A percentile compares a stretch with the other conserved stretches of the same genome.
Conservation (phyloP, 1,140 invertebrate genomes). For the Charaxes varanes region DNA sequence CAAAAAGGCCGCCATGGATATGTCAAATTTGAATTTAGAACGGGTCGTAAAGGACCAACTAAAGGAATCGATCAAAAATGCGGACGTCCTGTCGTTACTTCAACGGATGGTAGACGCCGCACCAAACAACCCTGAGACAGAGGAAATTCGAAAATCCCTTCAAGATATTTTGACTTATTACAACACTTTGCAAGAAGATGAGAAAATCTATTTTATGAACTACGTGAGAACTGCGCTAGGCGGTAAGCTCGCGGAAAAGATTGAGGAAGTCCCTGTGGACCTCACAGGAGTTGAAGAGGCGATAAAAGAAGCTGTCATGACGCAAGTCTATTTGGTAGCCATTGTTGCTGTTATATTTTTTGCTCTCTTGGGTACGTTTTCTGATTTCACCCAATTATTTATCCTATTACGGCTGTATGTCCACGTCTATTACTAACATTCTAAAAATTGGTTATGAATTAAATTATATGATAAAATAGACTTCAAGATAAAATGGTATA, state of each 20-base stretch:
- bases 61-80: conserved; percentile 37
- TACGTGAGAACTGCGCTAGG: conserved; percentile 41
- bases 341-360: conserved; percentile 36
- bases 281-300: conserved; percentile 39
- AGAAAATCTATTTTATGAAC: conserved; percentile 45
- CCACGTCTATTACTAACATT: no score
- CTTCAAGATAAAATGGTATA: no score
- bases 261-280: conserved; percentile 37
- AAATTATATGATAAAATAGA: no score
- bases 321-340: conserved; percentile 32
- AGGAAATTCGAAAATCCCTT: conserved; percentile 43
- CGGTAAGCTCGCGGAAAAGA: conserved; percentile 32
- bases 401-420: no score
- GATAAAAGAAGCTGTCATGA: conserved; percentile 33
- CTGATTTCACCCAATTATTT: no score
- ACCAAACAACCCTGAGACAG: conserved; percentile 33
- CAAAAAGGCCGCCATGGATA: conserved; percentile 7
- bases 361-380: conserved; percentile 46
- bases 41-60: conserved; percentile 40
- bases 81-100: conserved; percentile 33
- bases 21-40: conserved; percentile 23
- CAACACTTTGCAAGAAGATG: conserved; percentile 42
- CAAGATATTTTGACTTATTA: conserved; percentile 46
- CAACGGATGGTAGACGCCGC: conserved; percentile 34
- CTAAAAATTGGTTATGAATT: no score